A percentile compares a stretch with the other conserved stretches of the same genome.
phyloP scores from a whole-genome alignment of 2,113 vertebrate genomes.

The Danio rerio region GRCz12tu NC_133176.1:12597001-12597500 shows the following conservation, averaged over 20 bases:
- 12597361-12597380: not conserved
- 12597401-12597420: conserved; percentile 41
- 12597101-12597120: conserved; percentile 10
- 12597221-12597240: conserved; percentile 33
- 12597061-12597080: conserved; percentile 6
- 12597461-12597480: conserved; percentile 32
- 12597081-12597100: not conserved
- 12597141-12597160: not conserved
- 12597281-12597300: conserved; percentile 21
- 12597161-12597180: conserved; percentile 14
- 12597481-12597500: conserved; percentile 28
- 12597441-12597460: conserved; percentile 35
- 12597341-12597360: conserved; percentile 1
- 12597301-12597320: conserved; percentile 31
- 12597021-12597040: conserved; percentile 26
- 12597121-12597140: not conserved
- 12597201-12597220: conserved; percentile 28
- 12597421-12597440: conserved; percentile 36
- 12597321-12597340: conserved; percentile 18
- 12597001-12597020: conserved; percentile 25
- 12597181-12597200: not conserved
- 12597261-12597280: conserved; percentile 33
- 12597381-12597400: conserved; percentile 40
- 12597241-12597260: conserved; percentile 10
- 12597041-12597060: conserved; percentile 17